phyloP scores from a whole-genome alignment of 2,797 vertebrate genomes.

The Pristis pectinata region DNA sequence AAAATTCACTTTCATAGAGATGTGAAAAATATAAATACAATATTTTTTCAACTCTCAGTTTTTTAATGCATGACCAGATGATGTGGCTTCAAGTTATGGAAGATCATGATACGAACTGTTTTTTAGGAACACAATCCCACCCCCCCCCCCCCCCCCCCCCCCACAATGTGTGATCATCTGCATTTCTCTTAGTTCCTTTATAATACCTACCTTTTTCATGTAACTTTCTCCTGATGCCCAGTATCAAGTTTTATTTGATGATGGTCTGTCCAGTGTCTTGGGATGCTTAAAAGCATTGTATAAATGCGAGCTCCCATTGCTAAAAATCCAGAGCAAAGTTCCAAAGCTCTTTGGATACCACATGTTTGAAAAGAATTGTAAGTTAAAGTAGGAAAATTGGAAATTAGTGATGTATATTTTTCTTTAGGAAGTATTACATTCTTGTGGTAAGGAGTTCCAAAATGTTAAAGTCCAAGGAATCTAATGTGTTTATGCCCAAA shows the following conservation, averaged over 20 bases:
- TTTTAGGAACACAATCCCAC: too few relatives aligned
- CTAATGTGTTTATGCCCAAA: neutral
- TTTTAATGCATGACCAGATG: too few relatives aligned
- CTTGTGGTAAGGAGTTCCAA: neutral
- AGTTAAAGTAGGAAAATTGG: neutral
- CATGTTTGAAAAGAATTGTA: neutral
- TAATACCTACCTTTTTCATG: too few relatives aligned
- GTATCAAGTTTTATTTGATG: neutral
- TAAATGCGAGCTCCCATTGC: neutral
- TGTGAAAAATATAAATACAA: too few relatives aligned
- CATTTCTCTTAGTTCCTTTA: too few relatives aligned
- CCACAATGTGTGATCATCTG: too few relatives aligned
- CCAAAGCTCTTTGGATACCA: neutral
- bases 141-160: too few relatives aligned
- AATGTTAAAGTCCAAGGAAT: neutral
- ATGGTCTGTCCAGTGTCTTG: neutral
- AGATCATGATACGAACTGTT: too few relatives aligned
- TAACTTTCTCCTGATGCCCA: neutral
- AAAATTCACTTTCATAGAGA: too few relatives aligned
- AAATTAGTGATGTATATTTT: neutral
- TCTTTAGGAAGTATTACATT: neutral
- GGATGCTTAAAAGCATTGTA: neutral
- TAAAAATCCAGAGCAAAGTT: neutral
- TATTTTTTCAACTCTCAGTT: too few relatives aligned
- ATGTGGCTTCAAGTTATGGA: too few relatives aligned